Base-by-base conservation (phyloP, 2,797 vertebrate species). In the Aeoliscus strigatus region DNA sequence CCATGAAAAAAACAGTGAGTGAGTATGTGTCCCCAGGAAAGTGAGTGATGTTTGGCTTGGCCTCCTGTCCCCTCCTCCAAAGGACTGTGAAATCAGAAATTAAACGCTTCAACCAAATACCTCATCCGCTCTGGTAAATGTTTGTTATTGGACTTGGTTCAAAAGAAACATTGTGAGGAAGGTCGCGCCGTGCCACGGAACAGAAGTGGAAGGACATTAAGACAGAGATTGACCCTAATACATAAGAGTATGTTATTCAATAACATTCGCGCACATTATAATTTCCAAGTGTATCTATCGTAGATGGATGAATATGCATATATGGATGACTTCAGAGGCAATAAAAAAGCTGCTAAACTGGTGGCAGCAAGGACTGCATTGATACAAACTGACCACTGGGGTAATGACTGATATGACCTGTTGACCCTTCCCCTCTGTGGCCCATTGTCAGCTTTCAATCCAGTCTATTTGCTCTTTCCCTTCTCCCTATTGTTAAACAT, bases 41-140 rank as follows among this genome's bases (percentile, higher is more conserved):
- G 59, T 53, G 60, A 52, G 63, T 62, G 73, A 70, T 80, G 79
- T 82, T 79, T 83, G 52, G 36, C 59, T 76, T 68, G 66, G 66
- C 72, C 78, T 52, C 67, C 49, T 65, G 60, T 79, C 65, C 44
- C 66, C 40, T 70, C 33, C 73, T 79, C 60, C 53, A 69, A 80
- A 79, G 68, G 63, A 83, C 80, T 88, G 87, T 89, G 81, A 89
- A 89, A 89, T 89, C 80, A 55, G 64, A 79, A 87, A 86, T 86
- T 79, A 87, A 89, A 83, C 34, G 81, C 80, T 79, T 79, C 70
- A 68, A 74, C 39, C 73, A 52, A 73, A 82, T 80, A 75, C 36
- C 66, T 82, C 79, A 60, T 79, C 73, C 60, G 70, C 67, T 59
- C 62, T 67, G 72, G 77, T 87, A 84, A 88, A 86, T 82, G 86